Evolutionary conservation across 2,888 invertebrate species (phyloP), one percentile per base, ranked within the genome.

Genomic region (Eupsilia transversa): DNA sequence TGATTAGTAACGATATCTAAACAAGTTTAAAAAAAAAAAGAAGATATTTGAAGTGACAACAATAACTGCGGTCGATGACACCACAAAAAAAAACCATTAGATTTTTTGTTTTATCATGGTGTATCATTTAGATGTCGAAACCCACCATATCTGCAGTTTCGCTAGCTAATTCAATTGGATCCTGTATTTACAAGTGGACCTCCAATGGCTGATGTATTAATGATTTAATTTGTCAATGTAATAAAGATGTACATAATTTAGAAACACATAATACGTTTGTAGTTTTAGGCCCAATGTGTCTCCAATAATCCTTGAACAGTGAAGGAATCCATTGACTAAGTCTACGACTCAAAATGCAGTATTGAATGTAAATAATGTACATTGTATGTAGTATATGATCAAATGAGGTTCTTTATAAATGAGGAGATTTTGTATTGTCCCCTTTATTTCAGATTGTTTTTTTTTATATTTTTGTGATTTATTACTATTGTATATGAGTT

Each of bases 401-500:
- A 88, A 88, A 87, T 87, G 82, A 70, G 77, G 75, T 80, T 87
- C 75, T 78, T 79, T 87, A 88, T 90, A 89, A 82, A 90, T 88
- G 86, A 86, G 84, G 75, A 82, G 73, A 83, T 89, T 90, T 92
- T 91, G 82, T 88, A 90, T 78, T 86, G 88, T 89, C 86, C 85
- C 82, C 77, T 91, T 90, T 92, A 89, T 92, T 92, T 92, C 88
- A 86, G 87, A 89, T 88, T 88, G 85, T 84, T 89, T 91, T 91
- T 93, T 91, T 89, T 87, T 79, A 77, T 83, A 80, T 77, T 86
- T 87, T 87, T 86, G 85, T 88, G 88, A 87, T 85, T 83, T 87
- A 83, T 86, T 87, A 77, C 89, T 91, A 89, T 90, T 93, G 90
- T 93, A 91, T 91, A 94, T 93, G 91, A 89, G 90, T 89, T 91